Evolutionary conservation across 1,140 invertebrate species (phyloP).

Genomic region (Drosophila funebris): DNA sequence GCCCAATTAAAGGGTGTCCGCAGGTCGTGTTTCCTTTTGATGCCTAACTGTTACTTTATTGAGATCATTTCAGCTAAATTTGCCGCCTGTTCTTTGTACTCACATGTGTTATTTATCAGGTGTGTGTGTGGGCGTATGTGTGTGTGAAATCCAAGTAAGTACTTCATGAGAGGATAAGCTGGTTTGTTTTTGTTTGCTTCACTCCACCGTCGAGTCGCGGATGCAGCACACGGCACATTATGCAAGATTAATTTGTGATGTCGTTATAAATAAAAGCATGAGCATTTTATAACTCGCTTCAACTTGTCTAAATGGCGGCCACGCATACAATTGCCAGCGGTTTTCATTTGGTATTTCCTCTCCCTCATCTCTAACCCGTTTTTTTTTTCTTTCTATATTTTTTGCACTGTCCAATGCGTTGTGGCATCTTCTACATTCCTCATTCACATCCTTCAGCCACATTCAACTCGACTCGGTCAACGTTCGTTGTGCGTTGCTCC

Average conservation of each 20-base stretch:
- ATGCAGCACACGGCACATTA: slow-evolving; percentile 64
- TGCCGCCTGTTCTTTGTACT: slow-evolving; percentile 41
- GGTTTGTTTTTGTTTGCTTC: slow-evolving; percentile 16
- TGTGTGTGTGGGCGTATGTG: slow-evolving; percentile 11
- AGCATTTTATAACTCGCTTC: slow-evolving; percentile 68
- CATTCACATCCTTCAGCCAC: not conserved
- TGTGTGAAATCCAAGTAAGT: slow-evolving; percentile 25
- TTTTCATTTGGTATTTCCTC: slow-evolving; percentile 5
- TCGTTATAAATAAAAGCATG: slow-evolving; percentile 79
- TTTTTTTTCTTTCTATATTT: not conserved
- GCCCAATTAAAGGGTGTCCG: no score
- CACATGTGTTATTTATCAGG: slow-evolving; percentile 53
- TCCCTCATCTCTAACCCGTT: not conserved
- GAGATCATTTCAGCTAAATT: slow-evolving; percentile 31
- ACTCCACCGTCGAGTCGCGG: not conserved
- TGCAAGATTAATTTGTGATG: slow-evolving; percentile 81
- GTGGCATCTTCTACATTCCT: not conserved
- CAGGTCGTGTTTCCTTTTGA: no score
- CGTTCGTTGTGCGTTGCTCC: no score
- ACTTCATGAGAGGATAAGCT: slow-evolving; percentile 78
- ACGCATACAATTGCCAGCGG: slow-evolving; percentile 24
- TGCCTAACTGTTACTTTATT: not conserved
- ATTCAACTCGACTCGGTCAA: not conserved
- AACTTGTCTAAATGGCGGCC: slow-evolving; percentile 35
- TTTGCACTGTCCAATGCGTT: not conserved